These are phyloP conservation scores for Geococcyx californianus DNA, from an alignment of 2,113 vertebrate species.

Conservation along the genomic window DNA sequence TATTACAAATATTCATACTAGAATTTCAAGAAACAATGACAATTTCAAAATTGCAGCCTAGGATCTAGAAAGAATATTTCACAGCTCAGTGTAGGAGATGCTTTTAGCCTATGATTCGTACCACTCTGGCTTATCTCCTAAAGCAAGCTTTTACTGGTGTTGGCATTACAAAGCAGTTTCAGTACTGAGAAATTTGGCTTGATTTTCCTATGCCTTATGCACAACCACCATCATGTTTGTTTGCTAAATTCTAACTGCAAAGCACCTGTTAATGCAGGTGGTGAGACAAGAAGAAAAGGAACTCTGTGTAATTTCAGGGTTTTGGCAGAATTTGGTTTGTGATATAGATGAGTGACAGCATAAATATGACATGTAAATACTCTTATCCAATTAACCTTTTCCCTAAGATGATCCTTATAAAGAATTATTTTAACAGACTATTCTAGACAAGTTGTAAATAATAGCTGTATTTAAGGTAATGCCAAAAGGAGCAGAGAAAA, in stretches of 20 bases:
- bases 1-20: background rate
- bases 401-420: background rate
- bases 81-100: background rate
- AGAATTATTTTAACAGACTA: background rate
- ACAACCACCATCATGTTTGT: background rate
- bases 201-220: background rate
- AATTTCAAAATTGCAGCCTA: background rate
- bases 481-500: background rate
- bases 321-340: background rate
- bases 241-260: background rate
- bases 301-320: background rate
- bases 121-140: background rate
- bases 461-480: background rate
- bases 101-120: background rate
- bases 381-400: background rate
- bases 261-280: background rate
- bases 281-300: background rate
- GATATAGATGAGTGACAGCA: background rate
- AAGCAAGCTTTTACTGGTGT: background rate
- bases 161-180: background rate
- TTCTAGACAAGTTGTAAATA: background rate
- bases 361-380: background rate
- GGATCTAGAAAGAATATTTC: background rate
- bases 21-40: background rate
- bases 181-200: background rate